These are phyloP conservation scores for Pyrrhopygopsis socrates DNA, from an alignment of 2,888 invertebrate genomes.

Conservation along the genomic window DNA sequence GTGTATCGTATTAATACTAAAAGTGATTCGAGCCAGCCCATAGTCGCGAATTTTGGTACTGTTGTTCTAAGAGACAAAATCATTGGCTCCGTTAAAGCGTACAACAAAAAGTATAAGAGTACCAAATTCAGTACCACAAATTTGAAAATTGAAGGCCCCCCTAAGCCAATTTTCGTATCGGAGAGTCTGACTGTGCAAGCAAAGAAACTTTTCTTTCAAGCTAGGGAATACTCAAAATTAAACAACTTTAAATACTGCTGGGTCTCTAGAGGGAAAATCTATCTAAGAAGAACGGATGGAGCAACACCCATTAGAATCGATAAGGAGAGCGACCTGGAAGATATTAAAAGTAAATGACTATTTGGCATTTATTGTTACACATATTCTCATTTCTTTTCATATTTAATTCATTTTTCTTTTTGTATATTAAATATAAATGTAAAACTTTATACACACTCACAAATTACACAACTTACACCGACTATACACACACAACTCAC, in stretches of 20 bases:
- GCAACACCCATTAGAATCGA: background rate
- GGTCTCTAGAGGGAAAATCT: conserved; percentile 10
- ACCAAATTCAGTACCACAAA: conserved; percentile 37
- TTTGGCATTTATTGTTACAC: too few species aligned
- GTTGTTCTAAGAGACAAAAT: conserved; percentile 28
- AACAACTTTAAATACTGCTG: conserved; percentile 20
- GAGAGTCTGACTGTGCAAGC: conserved; percentile 33
- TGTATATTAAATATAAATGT: too few species aligned
- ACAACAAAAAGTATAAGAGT: conserved; percentile 38
- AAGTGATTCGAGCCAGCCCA: background rate
- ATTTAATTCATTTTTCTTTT: too few species aligned
- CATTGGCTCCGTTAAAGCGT: conserved; percentile 14
- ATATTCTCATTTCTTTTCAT: too few species aligned
- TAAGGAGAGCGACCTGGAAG: background rate
- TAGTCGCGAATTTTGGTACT: background rate
- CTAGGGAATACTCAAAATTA: conserved; percentile 21
- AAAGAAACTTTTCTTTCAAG: conserved; percentile 12
- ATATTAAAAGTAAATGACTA: too few species aligned
- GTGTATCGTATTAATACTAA: background rate
- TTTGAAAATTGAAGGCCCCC: background rate
- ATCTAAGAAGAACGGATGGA: conserved; percentile 23
- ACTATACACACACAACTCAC: too few species aligned
- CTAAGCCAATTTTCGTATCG: conserved; percentile 9
- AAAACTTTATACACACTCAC: too few species aligned
- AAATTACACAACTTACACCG: too few species aligned